Base-by-base conservation (phyloP, 2,113 vertebrate species). In the Atrichornis clamosus region DNA sequence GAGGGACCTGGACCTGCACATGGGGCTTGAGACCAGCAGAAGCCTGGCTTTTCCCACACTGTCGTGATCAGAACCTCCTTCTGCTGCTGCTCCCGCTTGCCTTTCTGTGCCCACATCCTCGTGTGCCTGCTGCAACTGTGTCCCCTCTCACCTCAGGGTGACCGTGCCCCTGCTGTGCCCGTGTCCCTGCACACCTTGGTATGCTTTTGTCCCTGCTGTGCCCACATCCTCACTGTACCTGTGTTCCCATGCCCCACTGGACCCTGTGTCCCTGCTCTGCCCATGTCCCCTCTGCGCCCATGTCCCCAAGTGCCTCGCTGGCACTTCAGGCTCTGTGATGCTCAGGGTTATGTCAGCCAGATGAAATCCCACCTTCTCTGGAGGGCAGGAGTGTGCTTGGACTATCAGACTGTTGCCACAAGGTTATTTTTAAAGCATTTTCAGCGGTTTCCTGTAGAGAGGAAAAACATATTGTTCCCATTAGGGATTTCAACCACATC, bases 81-180 rank as follows among this genome's bases (percentile, higher is more conserved):
- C 55, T 6, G 4, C 10, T 49, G 46, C 22, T 35, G 37, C 39
- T 47, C 13, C 28, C 0, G 0, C 22, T 11, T 7, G 4, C 32
- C 53, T 23, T 1, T 8, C 33, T 15, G 14, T 32, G 30, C 1
- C 13, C 3, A 0, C 9, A 7, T 21, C 27, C 18, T 28, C 0
- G 7, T 59, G 55, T n/a, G n/a, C n/a, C 56, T 35, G 22, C 39
- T 64, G 28, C 22, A 32, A 1, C 41, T 30, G 10, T 15, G 15
- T 33, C 30, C 30, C 41, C 46, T 46, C 46, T 19, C 46, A 46
- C 46, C 17, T 20, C 10, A 9, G 20, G 44, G 41, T 33, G 46
- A 30, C 7, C 11, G 14, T 13, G 15, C 21, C 42, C 22, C 41
- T 13, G 32, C 22, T 52, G 59, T 11, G 7, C 27, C 37, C 7